Percentiles rank a stretch among this genome's conserved stretches.
These are phyloP conservation scores for Nannospalax galili DNA, from an alignment of 2,113 vertebrate genomes.

Conservation along the genomic window DNA sequence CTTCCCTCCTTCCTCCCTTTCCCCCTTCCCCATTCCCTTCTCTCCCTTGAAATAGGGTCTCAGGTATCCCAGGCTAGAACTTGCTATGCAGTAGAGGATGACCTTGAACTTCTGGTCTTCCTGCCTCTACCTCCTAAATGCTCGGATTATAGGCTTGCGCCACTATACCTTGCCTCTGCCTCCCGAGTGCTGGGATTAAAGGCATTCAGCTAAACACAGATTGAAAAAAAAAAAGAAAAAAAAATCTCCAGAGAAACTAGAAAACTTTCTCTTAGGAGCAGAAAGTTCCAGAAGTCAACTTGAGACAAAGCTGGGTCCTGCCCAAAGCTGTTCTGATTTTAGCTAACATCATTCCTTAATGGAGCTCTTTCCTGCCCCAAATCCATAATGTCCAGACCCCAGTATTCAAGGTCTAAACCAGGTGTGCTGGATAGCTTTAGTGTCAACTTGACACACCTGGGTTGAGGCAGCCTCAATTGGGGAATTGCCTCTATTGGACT, in stretches of 20 bases:
- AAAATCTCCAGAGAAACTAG: not conserved
- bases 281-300: not conserved
- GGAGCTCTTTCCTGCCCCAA: not conserved
- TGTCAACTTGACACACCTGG: no score
- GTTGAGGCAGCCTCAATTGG: no score
- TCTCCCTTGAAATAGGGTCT: not conserved
- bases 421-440: no score
- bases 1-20: no score
- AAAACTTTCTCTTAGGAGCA: not conserved
- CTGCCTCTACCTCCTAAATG: not conserved
- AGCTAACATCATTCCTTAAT: not conserved
- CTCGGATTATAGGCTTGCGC: not conserved
- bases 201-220: no score
- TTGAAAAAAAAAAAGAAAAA: not conserved
- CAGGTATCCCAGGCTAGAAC: not conserved
- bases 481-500: no score
- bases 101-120: not conserved
- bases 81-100: not conserved
- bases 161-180: no score
- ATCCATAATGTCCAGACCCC: not conserved
- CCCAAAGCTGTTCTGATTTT: not conserved
- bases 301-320: not conserved
- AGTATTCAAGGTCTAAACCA: not conserved
- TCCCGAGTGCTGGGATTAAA: no score
- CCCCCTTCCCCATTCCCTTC: no score